Evolutionary conservation across 2,113 vertebrate species (phyloP), one percentile per base, ranked within the genome.

Genomic region (Shinisaurus crocodilurus): DNA sequence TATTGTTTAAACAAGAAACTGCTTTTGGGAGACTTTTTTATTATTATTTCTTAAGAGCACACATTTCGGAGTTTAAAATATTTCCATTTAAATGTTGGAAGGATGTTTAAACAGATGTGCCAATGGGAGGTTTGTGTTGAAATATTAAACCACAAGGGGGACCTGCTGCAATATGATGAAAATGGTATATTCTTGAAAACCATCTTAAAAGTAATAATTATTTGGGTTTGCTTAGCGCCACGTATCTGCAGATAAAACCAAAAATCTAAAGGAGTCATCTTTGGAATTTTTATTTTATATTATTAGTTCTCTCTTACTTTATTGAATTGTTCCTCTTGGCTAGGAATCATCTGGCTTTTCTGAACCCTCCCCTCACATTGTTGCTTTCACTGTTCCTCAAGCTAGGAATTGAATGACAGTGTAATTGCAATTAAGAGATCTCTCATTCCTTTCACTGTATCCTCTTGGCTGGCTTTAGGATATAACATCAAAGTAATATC

Each of bases 341-440:
- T 74, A 74, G 13, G 40, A 60, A 89, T 60, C n/a, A 82, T 74
- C 37, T 75, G 27, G 6, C 10, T 83, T 45, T 45, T 48, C 50
- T 34, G 15, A 79, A 65, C 32, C 29, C 25, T 63, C 48, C 5
- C 16, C 48, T 67, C 63, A 34, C 48, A 50, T 50, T 67, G 1
- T 69, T 65, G 10, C 60, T 80, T 88, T 70, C 25, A 29, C 27
- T 83, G 15, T 82, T 83, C 80, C 29, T 83, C 54, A 34, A 54
- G 54, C 37, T 63, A 48, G 18, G 57, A 48, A 48, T 27, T 89
- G 18, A 65, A 60, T 75, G 29, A 27, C 29, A 84, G 50, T 89
- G 81, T 13, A 57, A 54, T 89, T 60, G n/a, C 48, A 76, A 84
- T n/a, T 76, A 89, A 84, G 54, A 89, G 20, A 48, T 84, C 12